Base-by-base conservation (phyloP, 2,888 invertebrate genomes). In the Lepidocyrtinus sp. region DNA sequence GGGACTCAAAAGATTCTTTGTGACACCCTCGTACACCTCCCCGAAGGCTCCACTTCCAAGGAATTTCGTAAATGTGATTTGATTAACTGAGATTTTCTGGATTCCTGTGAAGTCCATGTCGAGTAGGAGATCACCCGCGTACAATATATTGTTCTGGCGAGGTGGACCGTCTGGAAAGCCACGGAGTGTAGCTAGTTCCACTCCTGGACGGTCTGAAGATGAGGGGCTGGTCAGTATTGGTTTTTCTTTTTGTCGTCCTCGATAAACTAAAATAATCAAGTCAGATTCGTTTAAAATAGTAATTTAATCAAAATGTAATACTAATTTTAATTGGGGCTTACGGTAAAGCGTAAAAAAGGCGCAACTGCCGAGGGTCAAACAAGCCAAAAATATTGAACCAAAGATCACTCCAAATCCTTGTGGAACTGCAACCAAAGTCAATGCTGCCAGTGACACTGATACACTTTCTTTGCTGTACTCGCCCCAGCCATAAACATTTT, bases 1-100 rank as follows among this genome's bases (percentile, higher is more conserved):
- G 45, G 90, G 90, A 3, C 91, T 91, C 2, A 73, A 17, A n/a
- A 77, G 69, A 70, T 91, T 91, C 0, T 88, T 87, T 0, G 96
- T 95, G 81, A 94, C 91, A 0, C 98, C 99, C 90, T 97, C 96
- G 88, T 95, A 97, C 0, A 99, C 99, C 89, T 98, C 97, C 0
- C 99, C 99, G 88, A 99, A 99, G 0, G 98, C 98, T 0, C 99
- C 99, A 78, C 96, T 95, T 0, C 98, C 99, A 71, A 99, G 90
- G 88, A 97, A 96, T 88, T 95, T 95, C 15, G 93, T 93, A 26
- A 97, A 90, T 0, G 94, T 94, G 76, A 99, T 94, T 88, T 97
- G 96, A 84, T 94, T 95, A 81, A 95, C 92, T 46, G 93, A 91
- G 79, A 98, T 95, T 88, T 96, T 96, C 0, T 98, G 97, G 74